These are phyloP conservation scores for Mionectes macconnelli DNA, from an alignment of 2,113 vertebrate genomes.

Conservation along the genomic window DNA sequence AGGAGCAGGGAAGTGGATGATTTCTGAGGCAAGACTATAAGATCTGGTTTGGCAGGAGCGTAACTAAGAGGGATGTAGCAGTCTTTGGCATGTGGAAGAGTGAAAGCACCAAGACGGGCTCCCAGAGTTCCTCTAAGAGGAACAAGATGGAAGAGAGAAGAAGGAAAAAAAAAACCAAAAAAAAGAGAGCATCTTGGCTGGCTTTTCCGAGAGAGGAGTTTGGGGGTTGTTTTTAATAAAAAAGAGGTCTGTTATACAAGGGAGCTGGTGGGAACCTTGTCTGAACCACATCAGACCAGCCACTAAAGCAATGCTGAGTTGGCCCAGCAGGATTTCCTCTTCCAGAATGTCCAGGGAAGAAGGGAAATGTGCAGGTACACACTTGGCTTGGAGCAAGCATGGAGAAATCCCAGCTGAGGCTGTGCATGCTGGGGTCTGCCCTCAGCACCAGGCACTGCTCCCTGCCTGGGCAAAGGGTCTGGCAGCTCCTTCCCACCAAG, in stretches of 20 bases:
- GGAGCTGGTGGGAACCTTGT: conserved; percentile 39
- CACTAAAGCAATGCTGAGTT: neutral
- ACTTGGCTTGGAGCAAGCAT: neutral
- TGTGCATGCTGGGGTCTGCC: neutral
- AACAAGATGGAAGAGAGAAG: conserved; percentile 40
- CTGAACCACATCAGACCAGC: conserved; percentile 26
- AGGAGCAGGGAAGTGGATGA: conserved; percentile 63
- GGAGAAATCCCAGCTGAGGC: neutral
- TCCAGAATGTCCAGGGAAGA: neutral
- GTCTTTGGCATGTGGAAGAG: conserved; percentile 56
- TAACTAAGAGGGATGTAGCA: conserved; percentile 29
- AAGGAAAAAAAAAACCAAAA: no score
- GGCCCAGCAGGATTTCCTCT: neutral
- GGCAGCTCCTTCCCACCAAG: neutral
- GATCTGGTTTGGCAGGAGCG: conserved; percentile 44
- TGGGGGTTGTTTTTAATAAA: conserved; percentile 26
- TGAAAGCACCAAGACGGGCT: conserved; percentile 51
- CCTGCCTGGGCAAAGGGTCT: neutral
- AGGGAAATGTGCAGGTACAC: neutral
- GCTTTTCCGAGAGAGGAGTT: conserved; percentile 15
- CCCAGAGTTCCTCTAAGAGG: conserved; percentile 31
- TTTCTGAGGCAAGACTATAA: conserved; percentile 37
- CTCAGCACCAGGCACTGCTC: neutral
- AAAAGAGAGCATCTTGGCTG: conserved; percentile 34
- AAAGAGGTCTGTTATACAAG: neutral